Conservation (phyloP, 92 coral and sea anemone species). For the Anthopleura xanthogrammica region DNA sequence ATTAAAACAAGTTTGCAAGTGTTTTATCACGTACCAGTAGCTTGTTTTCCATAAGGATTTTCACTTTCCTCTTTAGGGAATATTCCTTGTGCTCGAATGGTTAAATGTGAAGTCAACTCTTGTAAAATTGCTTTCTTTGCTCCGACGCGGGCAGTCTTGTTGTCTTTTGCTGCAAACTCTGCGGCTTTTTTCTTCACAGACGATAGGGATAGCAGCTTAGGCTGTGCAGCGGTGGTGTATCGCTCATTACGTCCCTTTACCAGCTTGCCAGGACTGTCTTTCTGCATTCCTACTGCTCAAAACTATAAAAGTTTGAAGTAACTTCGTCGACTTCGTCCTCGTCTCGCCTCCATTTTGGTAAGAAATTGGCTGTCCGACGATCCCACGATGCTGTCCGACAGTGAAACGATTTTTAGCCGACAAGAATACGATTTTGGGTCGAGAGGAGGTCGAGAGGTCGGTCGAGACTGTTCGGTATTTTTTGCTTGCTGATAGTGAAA, state of each 20-base stretch:
- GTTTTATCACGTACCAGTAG: constrained; percentile 5
- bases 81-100: constrained; percentile 62
- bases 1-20: background rate
- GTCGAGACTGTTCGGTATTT: too few species aligned
- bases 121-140: constrained; percentile 82
- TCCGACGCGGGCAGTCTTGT: constrained; percentile 73
- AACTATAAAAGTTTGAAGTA: background rate
- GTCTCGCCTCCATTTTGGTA: too few species aligned
- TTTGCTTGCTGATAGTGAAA: too few species aligned
- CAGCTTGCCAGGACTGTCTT: constrained; percentile 41
- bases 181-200: constrained; percentile 64
- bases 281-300: constrained; percentile 38
- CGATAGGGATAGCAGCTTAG: constrained; percentile 58
- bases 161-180: constrained; percentile 67
- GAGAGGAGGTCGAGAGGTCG: too few species aligned
- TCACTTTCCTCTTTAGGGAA: constrained; percentile 39
- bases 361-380: too few species aligned
- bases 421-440: too few species aligned
- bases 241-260: constrained; percentile 63
- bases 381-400: too few species aligned
- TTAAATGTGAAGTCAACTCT: constrained; percentile 62
- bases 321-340: background rate
- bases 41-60: constrained; percentile 42
- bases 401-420: too few species aligned
- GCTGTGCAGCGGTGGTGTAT: constrained; percentile 55